phyloP scores from a whole-genome alignment of 2,888 invertebrate genomes.

The Drosophila pegasa region DNA sequence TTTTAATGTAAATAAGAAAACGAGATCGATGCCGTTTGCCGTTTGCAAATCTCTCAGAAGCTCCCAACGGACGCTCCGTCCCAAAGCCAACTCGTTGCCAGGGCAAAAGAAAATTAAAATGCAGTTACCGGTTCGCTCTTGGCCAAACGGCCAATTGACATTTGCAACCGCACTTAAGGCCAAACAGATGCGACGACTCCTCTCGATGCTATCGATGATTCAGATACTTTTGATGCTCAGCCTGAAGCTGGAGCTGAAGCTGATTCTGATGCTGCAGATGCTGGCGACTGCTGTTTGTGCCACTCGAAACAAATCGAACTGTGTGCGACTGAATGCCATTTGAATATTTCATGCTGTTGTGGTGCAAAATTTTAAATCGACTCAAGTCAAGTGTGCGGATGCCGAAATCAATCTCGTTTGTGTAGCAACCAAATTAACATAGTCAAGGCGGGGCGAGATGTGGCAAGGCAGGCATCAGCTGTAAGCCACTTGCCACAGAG shows the following conservation, averaged over 20 bases:
- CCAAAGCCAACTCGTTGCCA: conserved; percentile 26
- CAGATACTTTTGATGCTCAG: conserved; percentile 33
- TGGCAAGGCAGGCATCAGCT: conserved; percentile 41
- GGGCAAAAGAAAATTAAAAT: conserved; percentile 71
- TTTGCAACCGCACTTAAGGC: conserved; percentile 81
- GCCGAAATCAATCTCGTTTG: conserved; percentile 78
- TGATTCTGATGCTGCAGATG: conserved; percentile 20
- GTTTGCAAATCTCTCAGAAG: conserved; percentile 52
- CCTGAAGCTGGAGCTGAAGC: conserved; percentile 21
- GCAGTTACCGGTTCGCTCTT: conserved; percentile 63
- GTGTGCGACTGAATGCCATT: conserved; percentile 66
- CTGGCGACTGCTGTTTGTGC: conserved; percentile 40
- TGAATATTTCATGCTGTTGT: conserved; percentile 79
- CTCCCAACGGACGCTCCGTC: conserved; percentile 26
- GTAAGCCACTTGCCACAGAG: conserved; percentile 73
- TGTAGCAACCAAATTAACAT: conserved; percentile 75
- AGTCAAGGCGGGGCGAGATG: conserved; percentile 37
- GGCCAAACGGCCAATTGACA: conserved; percentile 75
- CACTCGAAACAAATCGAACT: conserved; percentile 76
- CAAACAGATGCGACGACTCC: conserved; percentile 41
- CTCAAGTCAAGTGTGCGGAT: conserved; percentile 78
- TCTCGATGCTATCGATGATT: conserved; percentile 34
- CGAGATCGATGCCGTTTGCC: conserved; percentile 82
- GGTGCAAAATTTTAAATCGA: conserved; percentile 78
- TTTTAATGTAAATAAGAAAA: conserved; percentile 85